These are phyloP conservation scores for Xylophagus ater DNA, from an alignment of 2,888 invertebrate species.

Conservation along the genomic window DNA sequence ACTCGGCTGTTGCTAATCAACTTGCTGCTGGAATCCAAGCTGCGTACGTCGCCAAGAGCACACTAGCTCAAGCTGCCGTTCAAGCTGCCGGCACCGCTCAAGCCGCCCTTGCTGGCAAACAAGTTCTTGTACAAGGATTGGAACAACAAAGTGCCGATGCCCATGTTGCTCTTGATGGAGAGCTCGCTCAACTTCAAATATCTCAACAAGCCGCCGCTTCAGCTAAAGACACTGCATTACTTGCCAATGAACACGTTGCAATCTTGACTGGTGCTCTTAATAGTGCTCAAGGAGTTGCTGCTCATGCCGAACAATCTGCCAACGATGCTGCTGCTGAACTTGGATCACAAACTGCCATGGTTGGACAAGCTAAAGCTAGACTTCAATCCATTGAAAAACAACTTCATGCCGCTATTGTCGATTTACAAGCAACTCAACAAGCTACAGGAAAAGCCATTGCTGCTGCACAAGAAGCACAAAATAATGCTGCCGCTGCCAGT, in stretches of 20 bases:
- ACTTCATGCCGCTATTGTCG: slow-evolving; percentile 51
- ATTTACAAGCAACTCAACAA: slow-evolving; percentile 56
- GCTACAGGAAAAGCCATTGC: slow-evolving; percentile 60
- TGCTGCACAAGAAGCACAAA: too few species aligned
- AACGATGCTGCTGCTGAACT: slow-evolving; percentile 59
- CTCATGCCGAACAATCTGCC: slow-evolving; percentile 57
- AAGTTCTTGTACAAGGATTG: slow-evolving; percentile 48
- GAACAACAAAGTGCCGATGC: slow-evolving; percentile 60
- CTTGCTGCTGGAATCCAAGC: too few species aligned
- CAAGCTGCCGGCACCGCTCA: slow-evolving; percentile 52
- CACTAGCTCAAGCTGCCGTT: slow-evolving; percentile 44
- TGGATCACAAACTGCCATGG: slow-evolving; percentile 62
- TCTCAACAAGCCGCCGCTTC: slow-evolving; percentile 56
- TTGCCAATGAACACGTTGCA: slow-evolving; percentile 52
- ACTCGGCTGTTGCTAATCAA: slow-evolving; percentile 52
- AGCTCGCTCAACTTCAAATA: slow-evolving; percentile 57
- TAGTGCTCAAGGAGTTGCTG: slow-evolving; percentile 57
- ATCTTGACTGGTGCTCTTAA: slow-evolving; percentile 58
- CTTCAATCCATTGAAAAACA: slow-evolving; percentile 53
- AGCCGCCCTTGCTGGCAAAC: slow-evolving; percentile 50
- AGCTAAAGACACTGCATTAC: slow-evolving; percentile 53
- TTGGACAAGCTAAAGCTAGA: slow-evolving; percentile 55
- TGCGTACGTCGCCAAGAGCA: too few species aligned
- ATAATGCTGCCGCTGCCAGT: too few species aligned
- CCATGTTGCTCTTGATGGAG: slow-evolving; percentile 53